These are phyloP conservation scores for Halcyon smyrnensis DNA, from an alignment of 2,797 vertebrate species.

Conservation along the genomic window DNA sequence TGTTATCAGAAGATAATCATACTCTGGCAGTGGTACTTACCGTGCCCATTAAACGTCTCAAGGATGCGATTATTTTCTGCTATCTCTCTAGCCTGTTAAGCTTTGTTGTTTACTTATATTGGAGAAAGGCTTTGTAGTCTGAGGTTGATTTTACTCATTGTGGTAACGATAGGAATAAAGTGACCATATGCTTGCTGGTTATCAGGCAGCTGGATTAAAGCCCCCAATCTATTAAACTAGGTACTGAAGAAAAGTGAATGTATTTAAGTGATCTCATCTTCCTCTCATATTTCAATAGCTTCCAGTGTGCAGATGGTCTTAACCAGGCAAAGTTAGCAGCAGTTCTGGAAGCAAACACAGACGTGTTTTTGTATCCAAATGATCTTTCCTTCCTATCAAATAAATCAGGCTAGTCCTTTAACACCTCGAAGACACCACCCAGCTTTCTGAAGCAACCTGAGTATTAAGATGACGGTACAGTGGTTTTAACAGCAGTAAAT, in stretches of 20 bases:
- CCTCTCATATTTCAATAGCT: background rate
- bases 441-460: background rate
- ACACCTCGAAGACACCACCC: background rate
- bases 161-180: conserved; percentile 19
- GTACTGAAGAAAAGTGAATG: background rate
- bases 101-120: conserved; percentile 28
- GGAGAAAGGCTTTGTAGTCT: conserved; percentile 2
- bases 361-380: background rate
- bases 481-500: background rate
- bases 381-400: background rate
- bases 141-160: conserved; percentile 17
- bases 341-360: background rate
- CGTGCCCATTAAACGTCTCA: conserved; percentile 15
- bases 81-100: conserved; percentile 32
- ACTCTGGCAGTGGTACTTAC: conserved; percentile 13
- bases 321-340: background rate
- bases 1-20: conserved; percentile 65
- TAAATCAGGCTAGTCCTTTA: background rate
- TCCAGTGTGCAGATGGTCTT: background rate
- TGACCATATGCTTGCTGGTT: conserved; percentile 19
- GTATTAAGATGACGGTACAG: background rate
- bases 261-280: background rate
- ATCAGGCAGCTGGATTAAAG: background rate
- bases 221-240: background rate
- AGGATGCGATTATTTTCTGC: conserved; percentile 68